phyloP scores from a whole-genome alignment of 2,888 invertebrate genomes.

The Cerastis leucographa region DNA sequence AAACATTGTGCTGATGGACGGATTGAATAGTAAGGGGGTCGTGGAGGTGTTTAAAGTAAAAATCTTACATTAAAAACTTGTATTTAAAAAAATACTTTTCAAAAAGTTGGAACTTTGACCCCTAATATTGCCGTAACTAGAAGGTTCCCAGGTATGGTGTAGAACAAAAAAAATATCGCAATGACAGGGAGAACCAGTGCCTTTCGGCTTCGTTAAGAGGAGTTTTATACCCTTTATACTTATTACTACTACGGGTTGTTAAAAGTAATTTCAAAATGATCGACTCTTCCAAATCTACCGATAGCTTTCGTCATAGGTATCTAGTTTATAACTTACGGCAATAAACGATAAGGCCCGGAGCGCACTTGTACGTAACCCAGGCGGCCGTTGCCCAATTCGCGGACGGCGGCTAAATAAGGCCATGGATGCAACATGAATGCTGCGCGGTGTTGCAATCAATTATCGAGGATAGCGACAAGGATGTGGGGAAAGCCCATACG shows the following conservation, averaged over 20 bases:
- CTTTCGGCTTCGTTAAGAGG: no score
- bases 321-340: conserved; percentile 32
- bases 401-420: conserved; percentile 68
- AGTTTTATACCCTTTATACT: no score
- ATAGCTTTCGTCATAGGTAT: conserved; percentile 32
- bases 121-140: no score
- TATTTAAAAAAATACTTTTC: no score
- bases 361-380: conserved; percentile 50
- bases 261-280: neutral
- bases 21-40: no score
- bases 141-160: no score
- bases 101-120: no score
- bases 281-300: neutral
- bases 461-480: conserved; percentile 75
- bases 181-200: no score
- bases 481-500: conserved; percentile 73
- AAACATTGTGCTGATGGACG: no score
- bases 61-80: no score
- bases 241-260: neutral
- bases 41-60: no score
- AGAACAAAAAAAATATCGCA: no score
- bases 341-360: conserved; percentile 39
- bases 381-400: conserved; percentile 69
- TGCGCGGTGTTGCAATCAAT: conserved; percentile 66
- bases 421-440: conserved; percentile 65